A percentile compares a stretch with the other conserved stretches of the same genome.
These are phyloP conservation scores for Hippocampus guttulatus DNA, from an alignment of 2,113 vertebrate species.

Conservation along the genomic window DNA sequence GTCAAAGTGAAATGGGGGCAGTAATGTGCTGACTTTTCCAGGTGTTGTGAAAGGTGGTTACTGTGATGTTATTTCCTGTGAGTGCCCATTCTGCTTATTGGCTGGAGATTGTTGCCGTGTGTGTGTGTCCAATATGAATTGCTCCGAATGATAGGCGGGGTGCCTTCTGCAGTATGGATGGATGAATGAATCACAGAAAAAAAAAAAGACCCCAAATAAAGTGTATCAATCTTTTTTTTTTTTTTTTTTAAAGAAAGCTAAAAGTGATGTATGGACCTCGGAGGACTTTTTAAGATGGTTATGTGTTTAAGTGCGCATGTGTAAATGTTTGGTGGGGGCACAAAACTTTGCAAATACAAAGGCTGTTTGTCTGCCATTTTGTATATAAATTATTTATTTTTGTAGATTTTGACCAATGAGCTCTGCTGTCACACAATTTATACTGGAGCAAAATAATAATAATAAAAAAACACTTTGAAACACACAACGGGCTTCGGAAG, in stretches of 20 bases:
- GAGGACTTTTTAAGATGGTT: neutral
- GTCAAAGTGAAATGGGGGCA: neutral
- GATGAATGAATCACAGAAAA: neutral
- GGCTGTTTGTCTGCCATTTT: constrained; percentile 76
- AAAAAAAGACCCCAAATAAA: neutral
- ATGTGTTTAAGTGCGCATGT: neutral
- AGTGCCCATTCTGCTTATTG: neutral
- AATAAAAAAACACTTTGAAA: constrained; percentile 75
- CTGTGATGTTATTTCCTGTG: constrained; percentile 1
- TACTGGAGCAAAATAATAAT: constrained; percentile 49
- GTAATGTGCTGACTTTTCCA: neutral
- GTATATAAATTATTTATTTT: constrained; percentile 95
- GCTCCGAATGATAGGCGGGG: neutral
- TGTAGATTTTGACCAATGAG: constrained; percentile 73
- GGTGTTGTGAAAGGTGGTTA: neutral
- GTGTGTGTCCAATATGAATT: neutral
- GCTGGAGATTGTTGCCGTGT: neutral
- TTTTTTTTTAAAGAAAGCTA: neutral
- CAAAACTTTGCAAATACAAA: constrained; percentile 57
- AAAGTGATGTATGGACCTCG: neutral
- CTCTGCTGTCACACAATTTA: constrained; percentile 67
- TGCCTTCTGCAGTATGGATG: neutral
- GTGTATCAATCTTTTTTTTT: neutral
- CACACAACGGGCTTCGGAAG: constrained; percentile 25
- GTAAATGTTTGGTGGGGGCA: constrained; percentile 24